Base-by-base conservation (phyloP, 2,888 invertebrate genomes). In the Parapristionchus giblindavisi region DNA sequence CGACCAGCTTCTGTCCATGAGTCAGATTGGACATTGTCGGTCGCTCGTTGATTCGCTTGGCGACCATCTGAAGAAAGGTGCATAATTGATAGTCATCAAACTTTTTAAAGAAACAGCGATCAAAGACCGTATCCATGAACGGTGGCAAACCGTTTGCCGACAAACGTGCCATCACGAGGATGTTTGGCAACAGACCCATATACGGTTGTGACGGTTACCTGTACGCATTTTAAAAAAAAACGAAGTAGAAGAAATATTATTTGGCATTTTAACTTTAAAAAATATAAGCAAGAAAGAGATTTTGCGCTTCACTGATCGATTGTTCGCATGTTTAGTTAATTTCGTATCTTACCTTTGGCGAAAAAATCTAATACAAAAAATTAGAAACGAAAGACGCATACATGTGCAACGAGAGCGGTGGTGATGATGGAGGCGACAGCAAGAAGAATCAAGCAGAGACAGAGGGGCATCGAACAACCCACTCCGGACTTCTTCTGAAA, bases 361-460 rank as follows among this genome's bases (percentile, higher is more conserved):
- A n/a, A n/a, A n/a, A n/a, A n/a, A n/a, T n/a, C n/a, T 14, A 48
- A 48, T 48, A 21, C 48, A 48, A 48, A 11, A 21, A 21, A 48
- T 48, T 21, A 48, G 14, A 21, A 11, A 48, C 48, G 14, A 48
- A 21, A 21, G 48, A 48, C 48, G 21, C 48, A 27, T 21, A 65
- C 63, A 75, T 83, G 76, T 11, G 79, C 79, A 14, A 76, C 40
- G 27, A 79, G 79, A 0, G 79, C 83, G 3, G 81, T 76, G 34
- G 75, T 72, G 3, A 76, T n/a, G 51, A 82, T 79, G 14, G 82
- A 78, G 11, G 76, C 72, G n/a, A 77, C 56, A 24, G 79, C 79
- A 2, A 82, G 65, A 1, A 82, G 66, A 34, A 80, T 76, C 1
- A 82, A 76, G 29, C 75, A 77, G 21, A 78, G 74, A 34, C 75